Percentiles rank a stretch among this genome's conserved stretches.
Evolutionary conservation across 2,888 invertebrate genomes (phyloP).

Genomic region (Lucinisca nassula): DNA sequence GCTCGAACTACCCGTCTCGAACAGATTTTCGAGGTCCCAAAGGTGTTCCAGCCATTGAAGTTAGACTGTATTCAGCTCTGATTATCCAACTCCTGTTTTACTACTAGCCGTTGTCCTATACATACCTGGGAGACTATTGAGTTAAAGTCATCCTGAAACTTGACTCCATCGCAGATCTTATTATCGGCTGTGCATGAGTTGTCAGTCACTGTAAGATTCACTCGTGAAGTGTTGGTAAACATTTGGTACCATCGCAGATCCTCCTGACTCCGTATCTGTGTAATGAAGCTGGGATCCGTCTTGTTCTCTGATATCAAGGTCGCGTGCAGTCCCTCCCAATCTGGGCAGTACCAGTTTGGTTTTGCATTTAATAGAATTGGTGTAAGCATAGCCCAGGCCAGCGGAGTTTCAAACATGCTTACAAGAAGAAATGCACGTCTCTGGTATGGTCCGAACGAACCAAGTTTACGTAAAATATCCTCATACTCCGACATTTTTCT

Average conservation of each 20-base stretch:
- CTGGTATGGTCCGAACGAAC: slow-evolving; percentile 86
- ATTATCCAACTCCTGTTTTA: no score
- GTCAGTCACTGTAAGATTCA: slow-evolving; percentile 36
- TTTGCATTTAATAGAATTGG: slow-evolving; percentile 82
- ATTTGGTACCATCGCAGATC: slow-evolving; percentile 34
- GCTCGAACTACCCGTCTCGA: no score
- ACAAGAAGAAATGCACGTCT: slow-evolving; percentile 84
- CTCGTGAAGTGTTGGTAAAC: slow-evolving; percentile 28
- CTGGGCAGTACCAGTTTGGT: slow-evolving; percentile 78
- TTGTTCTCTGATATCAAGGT: slow-evolving; percentile 42
- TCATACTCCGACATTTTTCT: slow-evolving; percentile 81
- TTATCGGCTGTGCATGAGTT: slow-evolving; percentile 62
- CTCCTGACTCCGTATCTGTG: slow-evolving; percentile 37
- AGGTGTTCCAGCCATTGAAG: no score
- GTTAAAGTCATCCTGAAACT: slow-evolving; percentile 75
- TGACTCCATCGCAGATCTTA: slow-evolving; percentile 65
- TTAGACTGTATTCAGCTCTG: no score
- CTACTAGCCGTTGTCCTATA: no score
- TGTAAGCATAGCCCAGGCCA: slow-evolving; percentile 86
- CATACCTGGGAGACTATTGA: slow-evolving; percentile 85
- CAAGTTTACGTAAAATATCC: slow-evolving; percentile 79
- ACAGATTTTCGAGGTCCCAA: no score
- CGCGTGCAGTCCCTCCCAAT: slow-evolving; percentile 44
- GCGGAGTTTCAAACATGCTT: slow-evolving; percentile 85
- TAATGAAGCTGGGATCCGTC: slow-evolving; percentile 36